Evolutionary conservation across 2,888 invertebrate species (phyloP).

Genomic region (Latheticus oryzae): DNA sequence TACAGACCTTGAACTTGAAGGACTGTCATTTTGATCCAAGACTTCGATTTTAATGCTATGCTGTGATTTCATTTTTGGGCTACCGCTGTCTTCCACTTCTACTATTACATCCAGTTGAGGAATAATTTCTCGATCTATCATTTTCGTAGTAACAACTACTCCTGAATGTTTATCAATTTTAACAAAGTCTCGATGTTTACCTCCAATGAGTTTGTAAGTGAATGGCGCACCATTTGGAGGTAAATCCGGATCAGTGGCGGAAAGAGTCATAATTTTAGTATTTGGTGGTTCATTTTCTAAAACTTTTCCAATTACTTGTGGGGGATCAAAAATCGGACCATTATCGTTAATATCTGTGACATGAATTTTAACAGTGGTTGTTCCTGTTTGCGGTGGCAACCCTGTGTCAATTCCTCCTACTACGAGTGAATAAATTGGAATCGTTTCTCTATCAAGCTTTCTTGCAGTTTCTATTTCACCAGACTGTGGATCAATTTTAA

Average conservation of each 20-base stretch:
- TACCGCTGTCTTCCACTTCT: conserved; percentile 90
- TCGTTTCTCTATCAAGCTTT: conserved; percentile 83
- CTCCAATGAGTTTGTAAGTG: conserved; percentile 82
- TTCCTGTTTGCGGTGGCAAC: conserved; percentile 91
- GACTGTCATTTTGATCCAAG: conserved; percentile 91
- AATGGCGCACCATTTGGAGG: conserved; percentile 94
- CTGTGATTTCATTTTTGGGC: conserved; percentile 84
- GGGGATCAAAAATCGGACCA: conserved; percentile 83
- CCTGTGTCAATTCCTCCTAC: conserved; percentile 92
- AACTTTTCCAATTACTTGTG: conserved; percentile 80
- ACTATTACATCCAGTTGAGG: conserved; percentile 81
- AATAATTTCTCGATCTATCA: conserved; percentile 84
- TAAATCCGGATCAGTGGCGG: conserved; percentile 88
- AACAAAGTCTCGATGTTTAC: conserved; percentile 80
- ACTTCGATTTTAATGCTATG: conserved; percentile 81
- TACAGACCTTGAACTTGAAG: conserved; percentile 85
- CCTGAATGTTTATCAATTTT: conserved; percentile 85
- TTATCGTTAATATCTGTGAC: conserved; percentile 93
- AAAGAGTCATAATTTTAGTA: conserved; percentile 85
- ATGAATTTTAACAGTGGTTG: conserved; percentile 82
- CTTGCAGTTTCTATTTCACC: conserved; percentile 85
- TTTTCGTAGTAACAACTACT: conserved; percentile 80
- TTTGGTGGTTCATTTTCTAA: conserved; percentile 89
- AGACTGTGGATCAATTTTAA: conserved; percentile 87
- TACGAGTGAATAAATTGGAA: conserved; percentile 79